Evolutionary conservation across 2,888 invertebrate species (phyloP).

Genomic region (Incurvaria masculella): DNA sequence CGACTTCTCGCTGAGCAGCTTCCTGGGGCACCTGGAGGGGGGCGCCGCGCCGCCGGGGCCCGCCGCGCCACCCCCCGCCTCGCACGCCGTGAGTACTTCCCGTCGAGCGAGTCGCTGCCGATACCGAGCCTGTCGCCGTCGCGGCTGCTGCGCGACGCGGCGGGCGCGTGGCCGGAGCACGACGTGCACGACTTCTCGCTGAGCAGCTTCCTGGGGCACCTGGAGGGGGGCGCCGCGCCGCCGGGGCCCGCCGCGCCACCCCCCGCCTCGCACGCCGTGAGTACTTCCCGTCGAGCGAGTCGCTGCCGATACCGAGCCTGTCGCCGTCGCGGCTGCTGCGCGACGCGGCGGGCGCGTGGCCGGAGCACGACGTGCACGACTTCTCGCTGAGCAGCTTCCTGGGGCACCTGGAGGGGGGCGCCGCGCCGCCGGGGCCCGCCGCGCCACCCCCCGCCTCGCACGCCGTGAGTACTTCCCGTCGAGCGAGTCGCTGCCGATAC

Average conservation of each 20-base stretch:
- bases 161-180: slow-evolving; percentile 68
- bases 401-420: slow-evolving; percentile 69
- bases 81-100: too few species aligned
- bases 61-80: too few species aligned
- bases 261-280: too few species aligned
- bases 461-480: slow-evolving; percentile 31
- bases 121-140: slow-evolving; percentile 59
- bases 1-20: slow-evolving; percentile 84
- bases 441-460: slow-evolving; percentile 21
- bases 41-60: slow-evolving; percentile 24
- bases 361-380: slow-evolving; percentile 75
- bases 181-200: slow-evolving; percentile 84
- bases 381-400: slow-evolving; percentile 85
- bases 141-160: slow-evolving; percentile 63
- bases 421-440: slow-evolving; percentile 24
- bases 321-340: slow-evolving; percentile 67
- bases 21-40: slow-evolving; percentile 78
- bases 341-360: slow-evolving; percentile 67
- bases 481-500: slow-evolving; percentile 34
- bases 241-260: slow-evolving; percentile 27
- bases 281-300: slow-evolving; percentile 37
- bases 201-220: slow-evolving; percentile 78
- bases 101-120: slow-evolving; percentile 35
- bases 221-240: slow-evolving; percentile 58
- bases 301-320: slow-evolving; percentile 39